A percentile compares a stretch with the other conserved stretches of the same genome.
Evolutionary conservation across 1,140 invertebrate genomes (phyloP).

Genomic region (Panagrolaimus sp.): DNA sequence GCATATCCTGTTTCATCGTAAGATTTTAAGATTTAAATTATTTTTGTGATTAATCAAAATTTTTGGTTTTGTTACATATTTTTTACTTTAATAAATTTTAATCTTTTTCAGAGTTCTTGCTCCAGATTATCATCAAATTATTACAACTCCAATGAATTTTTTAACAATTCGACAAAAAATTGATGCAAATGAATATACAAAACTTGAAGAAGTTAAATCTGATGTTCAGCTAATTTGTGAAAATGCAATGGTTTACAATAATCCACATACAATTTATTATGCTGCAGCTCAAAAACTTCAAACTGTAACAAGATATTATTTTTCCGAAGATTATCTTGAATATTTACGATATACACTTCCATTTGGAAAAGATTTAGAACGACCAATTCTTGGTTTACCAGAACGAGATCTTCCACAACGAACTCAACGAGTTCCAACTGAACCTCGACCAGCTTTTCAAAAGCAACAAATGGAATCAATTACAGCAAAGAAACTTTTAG

Average conservation of each 20-base stretch:
- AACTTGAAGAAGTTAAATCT: slow-evolving; percentile 34
- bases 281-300: slow-evolving; percentile 50
- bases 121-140: slow-evolving; percentile 87
- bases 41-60: too few species aligned
- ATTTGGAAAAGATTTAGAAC: slow-evolving; percentile 43
- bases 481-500: slow-evolving; percentile 8
- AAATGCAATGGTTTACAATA: slow-evolving; percentile 54
- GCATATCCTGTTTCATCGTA: slow-evolving; percentile 45
- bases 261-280: slow-evolving; percentile 52
- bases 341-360: slow-evolving; percentile 54
- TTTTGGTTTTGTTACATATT: too few species aligned
- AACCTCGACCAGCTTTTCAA: slow-evolving; percentile 4
- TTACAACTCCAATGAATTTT: slow-evolving; percentile 91
- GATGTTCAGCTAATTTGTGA: slow-evolving; percentile 47
- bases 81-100: not conserved
- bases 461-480: not conserved
- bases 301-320: slow-evolving; percentile 49
- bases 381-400: slow-evolving; percentile 22
- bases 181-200: slow-evolving; percentile 63
- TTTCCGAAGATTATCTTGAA: slow-evolving; percentile 51
- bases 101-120: slow-evolving; percentile 68
- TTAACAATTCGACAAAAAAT: slow-evolving; percentile 90
- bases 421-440: not conserved
- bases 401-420: slow-evolving; percentile 14
- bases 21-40: too few species aligned